phyloP scores from a whole-genome alignment of 2,888 invertebrate species.

The Stenotaenia linearis region DNA sequence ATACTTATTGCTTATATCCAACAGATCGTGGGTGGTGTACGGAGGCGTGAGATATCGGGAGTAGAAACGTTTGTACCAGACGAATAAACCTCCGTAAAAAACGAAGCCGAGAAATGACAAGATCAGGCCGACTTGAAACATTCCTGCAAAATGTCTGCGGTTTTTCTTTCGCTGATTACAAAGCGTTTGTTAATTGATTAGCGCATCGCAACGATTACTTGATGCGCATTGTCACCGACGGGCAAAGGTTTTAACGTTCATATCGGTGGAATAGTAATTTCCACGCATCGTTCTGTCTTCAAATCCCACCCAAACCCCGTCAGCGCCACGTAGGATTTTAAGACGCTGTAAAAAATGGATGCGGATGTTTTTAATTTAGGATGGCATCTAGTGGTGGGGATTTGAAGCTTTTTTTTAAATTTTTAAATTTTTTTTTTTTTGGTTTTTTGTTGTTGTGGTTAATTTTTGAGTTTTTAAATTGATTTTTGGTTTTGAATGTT shows the following conservation, averaged over 20 bases:
- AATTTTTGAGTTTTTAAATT: no score
- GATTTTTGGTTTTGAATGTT: no score
- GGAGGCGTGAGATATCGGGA: background rate
- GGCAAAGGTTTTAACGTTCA: background rate
- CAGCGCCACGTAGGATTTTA: conserved; percentile 1
- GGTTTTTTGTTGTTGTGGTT: no score
- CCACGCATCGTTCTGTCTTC: background rate
- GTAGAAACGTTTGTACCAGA: background rate
- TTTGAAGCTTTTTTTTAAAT: no score
- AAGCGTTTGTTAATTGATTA: background rate
- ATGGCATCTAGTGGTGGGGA: no score
- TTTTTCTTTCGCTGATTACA: background rate
- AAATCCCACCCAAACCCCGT: conserved; percentile 7
- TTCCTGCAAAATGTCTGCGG: background rate
- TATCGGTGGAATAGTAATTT: background rate
- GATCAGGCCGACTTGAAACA: background rate
- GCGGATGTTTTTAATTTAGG: no score
- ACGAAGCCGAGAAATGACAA: background rate
- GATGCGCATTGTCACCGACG: background rate
- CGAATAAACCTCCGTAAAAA: background rate
- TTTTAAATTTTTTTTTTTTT: no score
- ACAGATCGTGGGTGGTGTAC: background rate
- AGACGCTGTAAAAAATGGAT: background rate
- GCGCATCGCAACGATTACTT: background rate
- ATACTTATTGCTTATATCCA: conserved; percentile 28